A percentile compares a stretch with the other conserved stretches of the same genome.
These are phyloP conservation scores for Pseudorectes ferrugineus DNA, from an alignment of 2,113 vertebrate species.

Conservation along the genomic window DNA sequence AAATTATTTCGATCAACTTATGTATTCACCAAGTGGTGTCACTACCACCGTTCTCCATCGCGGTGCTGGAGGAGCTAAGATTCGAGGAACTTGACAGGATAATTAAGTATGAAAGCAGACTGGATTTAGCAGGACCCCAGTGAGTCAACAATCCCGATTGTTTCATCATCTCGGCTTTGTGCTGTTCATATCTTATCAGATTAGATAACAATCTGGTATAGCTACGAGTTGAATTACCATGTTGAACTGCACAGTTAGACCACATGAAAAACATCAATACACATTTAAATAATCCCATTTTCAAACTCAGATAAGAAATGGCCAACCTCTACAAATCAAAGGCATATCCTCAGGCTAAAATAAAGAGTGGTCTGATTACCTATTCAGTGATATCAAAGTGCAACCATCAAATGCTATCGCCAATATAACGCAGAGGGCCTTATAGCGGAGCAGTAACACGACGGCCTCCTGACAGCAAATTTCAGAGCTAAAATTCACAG, in stretches of 20 bases:
- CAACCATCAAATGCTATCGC: conserved; percentile 32
- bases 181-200: conserved; percentile 67
- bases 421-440: background rate
- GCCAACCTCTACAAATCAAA: conserved; percentile 62
- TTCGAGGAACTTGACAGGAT: conserved; percentile 63
- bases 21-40: conserved; percentile 49
- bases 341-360: conserved; percentile 61
- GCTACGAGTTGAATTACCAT: conserved; percentile 60
- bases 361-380: conserved; percentile 57
- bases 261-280: conserved; percentile 63
- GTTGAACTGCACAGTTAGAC: conserved; percentile 57
- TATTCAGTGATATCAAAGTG: conserved; percentile 64
- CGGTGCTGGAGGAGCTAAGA: conserved; percentile 50
- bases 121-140: conserved; percentile 65
- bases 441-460: background rate
- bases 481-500: background rate
- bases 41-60: conserved; percentile 16
- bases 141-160: conserved; percentile 70
- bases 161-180: conserved; percentile 68
- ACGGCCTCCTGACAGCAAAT: background rate
- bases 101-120: conserved; percentile 73
- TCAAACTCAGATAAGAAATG: conserved; percentile 59
- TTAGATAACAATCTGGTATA: conserved; percentile 68
- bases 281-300: conserved; percentile 67
- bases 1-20: conserved; percentile 58